Evolutionary conservation across 1,140 invertebrate genomes (phyloP).

Genomic region (Calliopsis andreniformis): DNA sequence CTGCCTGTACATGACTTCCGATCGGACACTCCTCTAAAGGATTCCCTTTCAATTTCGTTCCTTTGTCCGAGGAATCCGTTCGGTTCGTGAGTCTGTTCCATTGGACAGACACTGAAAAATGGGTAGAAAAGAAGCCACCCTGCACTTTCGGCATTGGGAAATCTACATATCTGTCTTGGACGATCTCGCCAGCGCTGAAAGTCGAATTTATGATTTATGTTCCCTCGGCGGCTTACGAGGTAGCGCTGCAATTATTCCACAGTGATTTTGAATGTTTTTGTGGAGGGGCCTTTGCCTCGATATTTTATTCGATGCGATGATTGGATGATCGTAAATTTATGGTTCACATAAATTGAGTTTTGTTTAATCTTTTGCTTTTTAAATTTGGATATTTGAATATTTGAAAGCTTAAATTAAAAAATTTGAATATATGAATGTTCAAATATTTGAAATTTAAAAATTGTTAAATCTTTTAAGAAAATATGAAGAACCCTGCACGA

Average conservation of each 20-base stretch:
- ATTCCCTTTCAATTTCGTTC: slow-evolving; percentile 42
- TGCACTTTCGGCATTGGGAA: slow-evolving; percentile 18
- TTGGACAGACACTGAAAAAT: slow-evolving; percentile 10
- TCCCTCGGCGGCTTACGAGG: slow-evolving; percentile 5
- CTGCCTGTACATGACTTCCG: not conserved
- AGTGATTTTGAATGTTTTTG: not conserved
- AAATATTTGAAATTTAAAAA: too few species aligned
- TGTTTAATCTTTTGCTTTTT: too few species aligned
- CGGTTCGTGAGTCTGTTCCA: slow-evolving; percentile 6
- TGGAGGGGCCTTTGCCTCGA: too few species aligned
- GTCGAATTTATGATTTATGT: slow-evolving; percentile 45
- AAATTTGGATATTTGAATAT: too few species aligned
- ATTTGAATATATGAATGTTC: too few species aligned
- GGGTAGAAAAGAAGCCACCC: not conserved
- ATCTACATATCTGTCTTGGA: slow-evolving; percentile 25
- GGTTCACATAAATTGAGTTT: too few species aligned
- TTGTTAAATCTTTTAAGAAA: too few species aligned
- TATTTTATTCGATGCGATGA: too few species aligned
- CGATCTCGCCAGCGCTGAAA: slow-evolving; percentile 27
- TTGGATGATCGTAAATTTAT: too few species aligned
- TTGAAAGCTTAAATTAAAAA: too few species aligned
- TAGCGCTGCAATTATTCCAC: not conserved
- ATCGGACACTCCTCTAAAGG: slow-evolving; percentile 15
- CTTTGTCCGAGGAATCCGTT: not conserved
- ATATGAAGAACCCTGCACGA: not conserved